These are phyloP conservation scores for Toxotes chatareus DNA, from an alignment of 2,113 vertebrate genomes.

Conservation along the genomic window DNA sequence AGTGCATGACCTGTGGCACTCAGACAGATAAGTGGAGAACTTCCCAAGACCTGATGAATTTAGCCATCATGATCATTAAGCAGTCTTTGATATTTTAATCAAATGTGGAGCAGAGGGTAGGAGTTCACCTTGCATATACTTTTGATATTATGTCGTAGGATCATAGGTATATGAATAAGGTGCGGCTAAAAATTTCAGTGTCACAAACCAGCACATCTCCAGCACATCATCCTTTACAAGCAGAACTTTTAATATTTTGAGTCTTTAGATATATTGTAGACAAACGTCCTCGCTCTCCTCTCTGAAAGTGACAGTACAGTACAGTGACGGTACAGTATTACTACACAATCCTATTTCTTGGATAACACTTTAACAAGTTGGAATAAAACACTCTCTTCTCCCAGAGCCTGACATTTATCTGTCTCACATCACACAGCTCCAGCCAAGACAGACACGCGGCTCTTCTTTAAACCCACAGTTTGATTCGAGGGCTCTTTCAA, in stretches of 20 bases:
- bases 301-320: conserved; percentile 4
- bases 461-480: conserved; percentile 46
- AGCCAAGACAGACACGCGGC: conserved; percentile 33
- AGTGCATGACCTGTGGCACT: conserved; percentile 70
- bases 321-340: not conserved
- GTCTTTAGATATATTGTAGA: not conserved
- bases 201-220: conserved; percentile 9
- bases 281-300: not conserved
- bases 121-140: conserved; percentile 17
- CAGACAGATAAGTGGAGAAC: conserved; percentile 70
- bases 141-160: conserved; percentile 23
- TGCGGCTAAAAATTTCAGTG: conserved; percentile 9
- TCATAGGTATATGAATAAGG: conserved; percentile 37
- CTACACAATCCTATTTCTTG: conserved; percentile 22
- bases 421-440: conserved; percentile 46
- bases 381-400: conserved; percentile 38
- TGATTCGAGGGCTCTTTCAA: conserved; percentile 57
- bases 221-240: not conserved
- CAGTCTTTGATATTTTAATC: conserved; percentile 63
- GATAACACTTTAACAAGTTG: conserved; percentile 24
- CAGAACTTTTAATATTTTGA: not conserved
- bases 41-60: conserved; percentile 71
- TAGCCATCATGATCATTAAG: conserved; percentile 66
- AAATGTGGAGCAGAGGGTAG: conserved; percentile 49
- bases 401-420: conserved; percentile 58